Evolutionary conservation across 2,888 invertebrate genomes (phyloP).

Genomic region (Drosophila recens): DNA sequence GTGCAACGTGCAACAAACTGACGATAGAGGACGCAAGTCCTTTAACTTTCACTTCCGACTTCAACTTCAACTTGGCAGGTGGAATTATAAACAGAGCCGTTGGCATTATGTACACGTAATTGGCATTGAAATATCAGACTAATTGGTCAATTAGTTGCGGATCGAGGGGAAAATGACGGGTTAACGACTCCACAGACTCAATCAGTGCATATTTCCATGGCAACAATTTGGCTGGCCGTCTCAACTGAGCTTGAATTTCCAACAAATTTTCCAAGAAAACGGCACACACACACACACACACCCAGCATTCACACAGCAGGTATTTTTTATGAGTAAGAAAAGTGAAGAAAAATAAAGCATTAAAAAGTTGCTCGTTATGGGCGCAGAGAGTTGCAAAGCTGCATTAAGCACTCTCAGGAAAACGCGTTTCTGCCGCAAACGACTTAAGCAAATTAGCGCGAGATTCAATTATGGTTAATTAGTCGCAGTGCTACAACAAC

Average conservation of each 20-base stretch:
- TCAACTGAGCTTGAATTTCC: slow-evolving; percentile 3
- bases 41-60: slow-evolving; percentile 3
- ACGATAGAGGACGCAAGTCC: slow-evolving; percentile 3
- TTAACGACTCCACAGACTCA: slow-evolving; percentile 12
- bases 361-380: slow-evolving; percentile 40
- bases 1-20: slow-evolving; percentile 27
- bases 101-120: slow-evolving; percentile 36
- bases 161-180: neutral
- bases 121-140: slow-evolving; percentile 54
- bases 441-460: slow-evolving; percentile 67
- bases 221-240: slow-evolving; percentile 25
- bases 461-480: slow-evolving; percentile 73
- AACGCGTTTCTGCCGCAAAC: slow-evolving; percentile 17
- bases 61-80: neutral
- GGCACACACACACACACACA: slow-evolving; percentile 14
- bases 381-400: slow-evolving; percentile 22
- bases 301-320: slow-evolving; percentile 13
- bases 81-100: neutral
- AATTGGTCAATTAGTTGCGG: slow-evolving; percentile 60
- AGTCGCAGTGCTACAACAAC: slow-evolving; percentile 33
- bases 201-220: slow-evolving; percentile 54
- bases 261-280: slow-evolving; percentile 13
- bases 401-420: slow-evolving; percentile 37
- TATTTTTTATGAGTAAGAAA: neutral
- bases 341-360: neutral